Conservation (phyloP, 64 coral and sea anemone species). For the Actinia equina region DNA sequence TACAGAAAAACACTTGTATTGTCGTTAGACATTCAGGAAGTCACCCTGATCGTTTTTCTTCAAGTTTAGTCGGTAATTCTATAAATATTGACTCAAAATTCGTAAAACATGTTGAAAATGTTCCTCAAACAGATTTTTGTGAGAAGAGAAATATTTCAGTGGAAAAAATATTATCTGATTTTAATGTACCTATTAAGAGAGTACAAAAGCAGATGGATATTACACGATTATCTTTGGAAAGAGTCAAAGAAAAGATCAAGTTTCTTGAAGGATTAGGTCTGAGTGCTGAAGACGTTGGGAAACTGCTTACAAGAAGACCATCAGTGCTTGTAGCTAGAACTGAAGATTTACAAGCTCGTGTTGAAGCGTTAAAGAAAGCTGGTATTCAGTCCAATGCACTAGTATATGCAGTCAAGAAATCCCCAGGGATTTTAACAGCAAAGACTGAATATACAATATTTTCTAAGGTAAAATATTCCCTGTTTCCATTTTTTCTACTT, state of each 20-base stretch:
- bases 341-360: conserved; percentile 20
- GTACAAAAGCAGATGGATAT: conserved; percentile 27
- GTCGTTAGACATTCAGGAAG: neutral
- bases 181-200: conserved; percentile 24
- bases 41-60: neutral
- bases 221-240: conserved; percentile 17
- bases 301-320: conserved; percentile 32
- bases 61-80: neutral
- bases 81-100: neutral
- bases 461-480: conserved; percentile 14
- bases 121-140: neutral
- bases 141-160: conserved; percentile 25
- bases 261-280: conserved; percentile 43
- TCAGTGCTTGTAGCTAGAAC: conserved; percentile 33
- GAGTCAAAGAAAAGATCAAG: conserved; percentile 30
- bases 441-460: conserved; percentile 45
- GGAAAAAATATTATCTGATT: conserved; percentile 12
- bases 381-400: conserved; percentile 43
- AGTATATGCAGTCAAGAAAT: conserved; percentile 37
- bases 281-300: neutral
- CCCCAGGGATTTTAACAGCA: conserved; percentile 51
- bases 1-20: neutral
- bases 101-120: neutral
- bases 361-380: conserved; percentile 28
- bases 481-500: too few relatives aligned